Percentiles rank a stretch among this genome's conserved stretches.
Conservation (phyloP, 2,797 vertebrate species). For the Tamandua tetradactyla region DNA sequence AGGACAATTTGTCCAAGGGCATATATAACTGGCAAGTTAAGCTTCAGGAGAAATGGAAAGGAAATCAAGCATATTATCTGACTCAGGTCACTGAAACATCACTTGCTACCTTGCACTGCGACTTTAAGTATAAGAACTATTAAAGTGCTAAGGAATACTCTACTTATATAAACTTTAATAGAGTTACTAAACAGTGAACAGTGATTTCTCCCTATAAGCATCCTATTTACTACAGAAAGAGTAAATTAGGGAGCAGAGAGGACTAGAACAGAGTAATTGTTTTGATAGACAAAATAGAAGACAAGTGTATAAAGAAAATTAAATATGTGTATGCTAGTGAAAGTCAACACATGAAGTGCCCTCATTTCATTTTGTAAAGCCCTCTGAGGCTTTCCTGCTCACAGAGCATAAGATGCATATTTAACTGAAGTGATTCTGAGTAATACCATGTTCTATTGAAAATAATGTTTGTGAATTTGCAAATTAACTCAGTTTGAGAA, state of each 20-base stretch:
- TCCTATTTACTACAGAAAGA: slow-evolving; percentile 26
- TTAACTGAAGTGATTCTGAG: slow-evolving; percentile 52
- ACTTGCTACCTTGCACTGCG: neutral
- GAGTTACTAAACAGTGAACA: neutral
- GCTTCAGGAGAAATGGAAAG: neutral
- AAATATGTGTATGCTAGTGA: neutral
- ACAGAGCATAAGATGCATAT: neutral
- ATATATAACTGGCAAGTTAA: neutral
- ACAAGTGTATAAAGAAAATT: slow-evolving; percentile 33
- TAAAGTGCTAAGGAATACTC: neutral
- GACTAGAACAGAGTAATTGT: neutral
- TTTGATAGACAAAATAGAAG: slow-evolving; percentile 44
- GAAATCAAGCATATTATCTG: neutral
- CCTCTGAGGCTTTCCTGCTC: neutral
- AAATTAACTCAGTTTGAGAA: slow-evolving; percentile 44
- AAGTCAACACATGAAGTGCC: slow-evolving; percentile 10
- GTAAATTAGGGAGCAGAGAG: slow-evolving; percentile 22
- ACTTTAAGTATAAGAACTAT: slow-evolving; percentile 39
- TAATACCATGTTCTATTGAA: slow-evolving; percentile 26
- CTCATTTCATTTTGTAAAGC: slow-evolving; percentile 8
- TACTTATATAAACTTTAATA: slow-evolving; percentile 35
- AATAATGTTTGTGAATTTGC: slow-evolving; percentile 27
- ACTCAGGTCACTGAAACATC: neutral
- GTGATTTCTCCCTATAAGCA: neutral
- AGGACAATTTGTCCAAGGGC: neutral